Conservation (phyloP, 2,797 vertebrate species). For the Argya squamiceps region DNA sequence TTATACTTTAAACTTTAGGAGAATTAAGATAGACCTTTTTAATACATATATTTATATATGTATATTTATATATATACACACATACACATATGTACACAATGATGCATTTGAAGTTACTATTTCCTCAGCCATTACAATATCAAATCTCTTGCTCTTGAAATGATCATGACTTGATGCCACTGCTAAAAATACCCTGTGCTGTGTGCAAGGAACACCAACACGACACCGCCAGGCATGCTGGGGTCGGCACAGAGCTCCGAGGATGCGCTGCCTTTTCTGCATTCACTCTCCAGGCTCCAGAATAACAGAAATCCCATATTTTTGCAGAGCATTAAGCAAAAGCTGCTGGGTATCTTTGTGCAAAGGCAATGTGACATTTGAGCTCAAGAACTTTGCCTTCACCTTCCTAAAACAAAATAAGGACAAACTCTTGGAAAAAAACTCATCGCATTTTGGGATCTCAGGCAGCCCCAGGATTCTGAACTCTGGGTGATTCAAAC, state of each 20-base stretch:
- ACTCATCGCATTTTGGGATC: rapidly evolving
- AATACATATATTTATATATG: constrained; percentile 11
- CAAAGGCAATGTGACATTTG: neutral
- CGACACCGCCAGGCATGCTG: neutral
- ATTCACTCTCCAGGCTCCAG: neutral
- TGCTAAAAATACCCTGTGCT: constrained; percentile 17
- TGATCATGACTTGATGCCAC: constrained; percentile 13
- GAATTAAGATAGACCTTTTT: constrained; percentile 53
- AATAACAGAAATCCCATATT: neutral
- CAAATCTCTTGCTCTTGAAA: constrained; percentile 9
- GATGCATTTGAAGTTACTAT: neutral
- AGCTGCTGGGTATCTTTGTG: neutral
- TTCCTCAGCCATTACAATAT: neutral
- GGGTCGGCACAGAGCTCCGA: neutral
- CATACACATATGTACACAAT: constrained; percentile 15
- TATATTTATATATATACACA: neutral
- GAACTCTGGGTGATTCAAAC: neutral
- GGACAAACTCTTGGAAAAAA: neutral
- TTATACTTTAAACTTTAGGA: constrained; percentile 5
- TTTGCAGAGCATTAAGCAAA: neutral
- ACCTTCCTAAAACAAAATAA: neutral
- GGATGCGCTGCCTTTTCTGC: neutral
- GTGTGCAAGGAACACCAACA: neutral
- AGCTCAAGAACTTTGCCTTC: neutral
- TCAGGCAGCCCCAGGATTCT: neutral